A percentile compares a stretch with the other conserved stretches of the same genome.
These are phyloP conservation scores for Crocuta crocuta DNA, from an alignment of 2,113 vertebrate species.

Conservation along the genomic window DNA sequence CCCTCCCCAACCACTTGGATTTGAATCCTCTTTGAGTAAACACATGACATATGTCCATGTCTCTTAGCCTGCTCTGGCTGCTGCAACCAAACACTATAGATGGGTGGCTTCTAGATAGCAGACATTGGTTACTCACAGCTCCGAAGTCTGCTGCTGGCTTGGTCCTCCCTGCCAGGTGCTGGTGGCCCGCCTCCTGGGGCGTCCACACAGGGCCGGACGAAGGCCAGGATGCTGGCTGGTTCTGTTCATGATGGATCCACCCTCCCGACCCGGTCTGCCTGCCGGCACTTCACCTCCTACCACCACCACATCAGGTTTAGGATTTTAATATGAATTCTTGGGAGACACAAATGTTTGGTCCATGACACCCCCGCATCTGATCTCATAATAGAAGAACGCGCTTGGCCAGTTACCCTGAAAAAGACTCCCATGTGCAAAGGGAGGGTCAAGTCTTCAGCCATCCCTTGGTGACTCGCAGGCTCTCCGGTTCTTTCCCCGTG, in stretches of 20 bases:
- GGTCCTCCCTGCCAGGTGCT: neutral
- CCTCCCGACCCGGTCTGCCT: neutral
- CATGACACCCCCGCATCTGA: neutral
- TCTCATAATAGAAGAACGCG: neutral
- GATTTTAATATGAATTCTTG: neutral
- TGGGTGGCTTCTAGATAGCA: neutral
- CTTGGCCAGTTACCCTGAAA: too few relatives aligned
- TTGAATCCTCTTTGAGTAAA: neutral
- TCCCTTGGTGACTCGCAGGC: accelerated
- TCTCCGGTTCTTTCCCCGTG: accelerated
- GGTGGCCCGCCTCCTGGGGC: neutral
- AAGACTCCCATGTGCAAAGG: accelerated
- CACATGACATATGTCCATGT: too few relatives aligned
- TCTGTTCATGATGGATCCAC: neutral
- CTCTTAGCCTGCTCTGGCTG: neutral
- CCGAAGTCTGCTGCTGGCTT: neutral
- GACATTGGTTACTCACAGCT: neutral
- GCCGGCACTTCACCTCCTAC: neutral
- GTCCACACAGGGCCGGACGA: neutral
- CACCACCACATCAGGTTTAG: too few relatives aligned
- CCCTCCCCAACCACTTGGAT: neutral
- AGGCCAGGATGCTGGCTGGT: neutral
- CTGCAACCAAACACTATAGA: neutral
- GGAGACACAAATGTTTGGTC: neutral
- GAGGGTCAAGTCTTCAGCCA: too few relatives aligned